A percentile compares a stretch with the other conserved stretches of the same genome.
These are phyloP conservation scores for Timema podura DNA, from an alignment of 2,888 invertebrate genomes.

Conservation along the genomic window DNA sequence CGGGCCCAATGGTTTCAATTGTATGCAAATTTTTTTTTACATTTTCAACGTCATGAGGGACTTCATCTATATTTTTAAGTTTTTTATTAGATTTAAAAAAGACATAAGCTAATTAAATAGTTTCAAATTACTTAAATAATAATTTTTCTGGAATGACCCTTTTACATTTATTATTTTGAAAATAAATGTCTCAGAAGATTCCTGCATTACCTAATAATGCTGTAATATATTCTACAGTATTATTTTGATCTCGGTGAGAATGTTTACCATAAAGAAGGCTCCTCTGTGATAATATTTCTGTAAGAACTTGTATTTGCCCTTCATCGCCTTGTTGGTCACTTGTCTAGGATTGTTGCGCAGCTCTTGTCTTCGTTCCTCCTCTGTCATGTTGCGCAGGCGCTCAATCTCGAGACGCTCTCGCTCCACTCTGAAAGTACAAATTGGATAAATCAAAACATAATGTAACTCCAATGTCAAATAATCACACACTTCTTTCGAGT, in stretches of 20 bases:
- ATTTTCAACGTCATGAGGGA: too few relatives aligned
- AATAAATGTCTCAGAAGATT: too few relatives aligned
- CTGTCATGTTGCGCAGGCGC: constrained; percentile 86
- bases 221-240: neutral
- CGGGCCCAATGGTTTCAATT: too few relatives aligned
- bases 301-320: constrained; percentile 98
- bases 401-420: constrained; percentile 87
- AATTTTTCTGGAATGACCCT: too few relatives aligned
- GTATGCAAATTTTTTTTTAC: too few relatives aligned
- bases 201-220: too few relatives aligned
- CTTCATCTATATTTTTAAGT: too few relatives aligned
- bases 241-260: constrained; percentile 24
- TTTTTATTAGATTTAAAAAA: too few relatives aligned
- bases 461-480: neutral
- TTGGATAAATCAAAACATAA: neutral
- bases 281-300: constrained; percentile 99
- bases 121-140: too few relatives aligned
- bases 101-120: too few relatives aligned
- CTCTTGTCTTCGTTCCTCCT: constrained; percentile 91
- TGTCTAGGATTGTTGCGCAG: constrained; percentile 84
- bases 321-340: constrained; percentile 89
- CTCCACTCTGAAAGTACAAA: constrained; percentile 58
- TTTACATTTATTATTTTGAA: too few relatives aligned
- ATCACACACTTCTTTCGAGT: neutral
- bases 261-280: constrained; percentile 83